Conservation (phyloP, 1,140 invertebrate species). For the Micrasema longulum region DNA sequence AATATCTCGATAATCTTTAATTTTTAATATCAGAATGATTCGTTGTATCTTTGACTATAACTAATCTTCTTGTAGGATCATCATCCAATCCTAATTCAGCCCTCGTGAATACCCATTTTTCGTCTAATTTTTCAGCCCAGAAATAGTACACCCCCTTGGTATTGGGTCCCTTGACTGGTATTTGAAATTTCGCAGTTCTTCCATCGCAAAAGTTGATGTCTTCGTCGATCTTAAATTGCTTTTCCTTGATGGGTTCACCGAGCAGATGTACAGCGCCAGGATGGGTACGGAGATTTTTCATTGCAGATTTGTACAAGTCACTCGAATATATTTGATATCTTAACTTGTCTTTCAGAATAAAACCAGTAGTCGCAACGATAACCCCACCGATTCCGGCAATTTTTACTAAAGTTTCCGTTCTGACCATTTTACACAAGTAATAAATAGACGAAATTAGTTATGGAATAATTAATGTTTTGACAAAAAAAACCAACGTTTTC, state of each 20-base stretch:
- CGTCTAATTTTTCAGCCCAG: conserved; percentile 64
- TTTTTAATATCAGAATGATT: conserved; percentile 14
- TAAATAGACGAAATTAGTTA: no score
- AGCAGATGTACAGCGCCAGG: conserved; percentile 69
- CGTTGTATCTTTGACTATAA: conserved; percentile 42
- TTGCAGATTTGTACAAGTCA: conserved; percentile 71
- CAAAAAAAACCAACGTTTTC: no score
- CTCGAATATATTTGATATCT: conserved; percentile 63
- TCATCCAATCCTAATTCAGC: conserved; percentile 70
- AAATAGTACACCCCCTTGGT: conserved; percentile 70
- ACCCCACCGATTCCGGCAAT: conserved; percentile 30
- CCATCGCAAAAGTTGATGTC: conserved; percentile 69
- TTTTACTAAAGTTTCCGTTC: conserved; percentile 9
- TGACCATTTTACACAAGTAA: not conserved
- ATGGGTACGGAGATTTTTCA: conserved; percentile 68
- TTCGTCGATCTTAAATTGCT: conserved; percentile 69
- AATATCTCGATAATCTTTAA: no score
- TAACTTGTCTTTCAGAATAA: conserved; percentile 61
- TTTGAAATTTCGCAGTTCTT: conserved; percentile 68
- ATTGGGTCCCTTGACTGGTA: conserved; percentile 72
- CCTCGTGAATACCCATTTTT: conserved; percentile 65
- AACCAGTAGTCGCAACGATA: conserved; percentile 12
- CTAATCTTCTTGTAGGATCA: conserved; percentile 64
- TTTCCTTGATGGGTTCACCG: conserved; percentile 75
- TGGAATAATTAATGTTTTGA: no score